phyloP scores from a whole-genome alignment of 1,140 invertebrate genomes.

The Drosophila bocqueti region DNA sequence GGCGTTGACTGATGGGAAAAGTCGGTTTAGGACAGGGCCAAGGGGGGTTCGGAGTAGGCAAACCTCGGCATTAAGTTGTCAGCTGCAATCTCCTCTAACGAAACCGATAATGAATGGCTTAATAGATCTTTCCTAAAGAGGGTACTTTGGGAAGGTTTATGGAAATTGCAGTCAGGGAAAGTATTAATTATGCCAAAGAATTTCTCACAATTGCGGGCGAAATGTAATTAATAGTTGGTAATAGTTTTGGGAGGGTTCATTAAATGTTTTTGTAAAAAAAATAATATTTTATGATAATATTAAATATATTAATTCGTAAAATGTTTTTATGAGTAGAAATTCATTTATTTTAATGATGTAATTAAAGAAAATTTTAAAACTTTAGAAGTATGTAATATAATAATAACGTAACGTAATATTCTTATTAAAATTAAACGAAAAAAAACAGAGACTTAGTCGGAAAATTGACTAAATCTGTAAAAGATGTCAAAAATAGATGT shows the following conservation, averaged over 20 bases:
- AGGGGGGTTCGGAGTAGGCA: not conserved
- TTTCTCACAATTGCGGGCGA: slow-evolving; percentile 3
- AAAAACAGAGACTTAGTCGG: too few relatives aligned
- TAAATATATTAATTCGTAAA: too few relatives aligned
- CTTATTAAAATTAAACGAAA: too few relatives aligned
- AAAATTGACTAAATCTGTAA: too few relatives aligned
- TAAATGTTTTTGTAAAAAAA: not conserved
- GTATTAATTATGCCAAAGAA: slow-evolving; percentile 21
- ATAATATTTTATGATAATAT: not conserved
- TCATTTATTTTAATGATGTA: not conserved
- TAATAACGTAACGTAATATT: too few relatives aligned
- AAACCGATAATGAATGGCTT: slow-evolving; percentile 67
- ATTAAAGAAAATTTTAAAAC: not conserved
- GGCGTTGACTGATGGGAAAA: slow-evolving; percentile 44
- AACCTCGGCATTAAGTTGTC: slow-evolving; percentile 72
- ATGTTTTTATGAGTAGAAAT: not conserved
- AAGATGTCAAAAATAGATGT: too few relatives aligned
- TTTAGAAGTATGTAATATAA: not conserved
- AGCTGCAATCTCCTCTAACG: slow-evolving; percentile 57
- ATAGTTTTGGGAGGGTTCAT: not conserved
- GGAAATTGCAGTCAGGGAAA: slow-evolving; percentile 7
- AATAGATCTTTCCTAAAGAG: slow-evolving; percentile 35
- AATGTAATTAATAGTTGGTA: not conserved
- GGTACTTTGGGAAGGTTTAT: slow-evolving; percentile 10
- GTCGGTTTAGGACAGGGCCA: not conserved